These are phyloP conservation scores for Sesamia nonagrioides DNA, from an alignment of 1,140 invertebrate genomes.

Conservation along the genomic window DNA sequence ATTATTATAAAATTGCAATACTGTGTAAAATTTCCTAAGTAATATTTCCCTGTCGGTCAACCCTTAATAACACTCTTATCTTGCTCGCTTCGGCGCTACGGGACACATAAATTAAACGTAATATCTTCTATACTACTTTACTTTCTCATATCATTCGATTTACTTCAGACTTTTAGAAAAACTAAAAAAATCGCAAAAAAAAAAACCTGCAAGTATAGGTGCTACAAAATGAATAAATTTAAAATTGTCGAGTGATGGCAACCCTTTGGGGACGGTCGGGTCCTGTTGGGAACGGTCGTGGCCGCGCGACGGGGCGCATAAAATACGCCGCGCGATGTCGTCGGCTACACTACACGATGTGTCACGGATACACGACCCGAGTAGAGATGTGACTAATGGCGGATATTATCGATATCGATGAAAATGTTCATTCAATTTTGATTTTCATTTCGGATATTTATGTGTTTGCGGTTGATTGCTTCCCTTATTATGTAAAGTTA, in stretches of 20 bases:
- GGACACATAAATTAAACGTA: background rate
- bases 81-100: background rate
- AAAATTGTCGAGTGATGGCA: background rate
- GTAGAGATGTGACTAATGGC: conserved; percentile 39
- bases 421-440: background rate
- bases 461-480: background rate
- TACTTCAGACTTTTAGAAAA: conserved; percentile 7
- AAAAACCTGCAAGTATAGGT: no score
- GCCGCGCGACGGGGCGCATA: conserved; percentile 65
- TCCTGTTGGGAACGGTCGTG: conserved; percentile 54
- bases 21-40: no score
- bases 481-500: background rate
- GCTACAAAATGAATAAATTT: conserved; percentile 3
- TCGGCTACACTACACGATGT: conserved; percentile 67
- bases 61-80: background rate
- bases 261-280: conserved; percentile 50
- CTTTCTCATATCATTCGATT: background rate
- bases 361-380: conserved; percentile 77
- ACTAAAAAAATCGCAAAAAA: background rate
- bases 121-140: background rate
- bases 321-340: conserved; percentile 64
- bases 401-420: conserved; percentile 39
- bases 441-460: background rate
- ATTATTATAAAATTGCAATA: no score
- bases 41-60: background rate